These are phyloP conservation scores for Desmodus rotundus DNA, from an alignment of 2,113 vertebrate species.

Conservation along the genomic window DNA sequence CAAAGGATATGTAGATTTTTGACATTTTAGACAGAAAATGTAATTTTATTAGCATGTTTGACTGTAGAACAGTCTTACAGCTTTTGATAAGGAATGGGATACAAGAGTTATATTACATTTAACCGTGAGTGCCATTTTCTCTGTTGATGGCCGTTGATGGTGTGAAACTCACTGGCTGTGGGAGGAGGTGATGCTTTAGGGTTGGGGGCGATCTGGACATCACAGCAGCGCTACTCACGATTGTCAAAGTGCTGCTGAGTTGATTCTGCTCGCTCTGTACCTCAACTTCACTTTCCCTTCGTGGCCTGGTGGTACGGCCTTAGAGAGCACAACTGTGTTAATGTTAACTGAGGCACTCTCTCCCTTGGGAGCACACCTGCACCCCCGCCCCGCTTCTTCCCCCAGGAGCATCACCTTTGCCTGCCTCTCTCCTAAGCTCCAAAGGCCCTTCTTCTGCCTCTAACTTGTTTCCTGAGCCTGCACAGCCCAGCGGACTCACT, in stretches of 20 bases:
- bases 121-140: background rate
- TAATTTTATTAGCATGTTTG: conserved; percentile 6
- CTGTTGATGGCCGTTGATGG: background rate
- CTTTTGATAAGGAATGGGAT: background rate
- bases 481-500: too few relatives aligned
- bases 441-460: too few relatives aligned
- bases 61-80: background rate
- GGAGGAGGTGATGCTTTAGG: background rate
- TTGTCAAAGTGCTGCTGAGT: background rate
- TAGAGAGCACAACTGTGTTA: background rate
- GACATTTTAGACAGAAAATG: conserved; percentile 2
- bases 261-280: background rate
- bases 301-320: background rate
- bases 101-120: background rate
- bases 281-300: background rate
- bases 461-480: too few relatives aligned
- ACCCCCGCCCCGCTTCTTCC: too few relatives aligned
- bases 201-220: background rate
- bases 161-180: background rate
- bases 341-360: background rate
- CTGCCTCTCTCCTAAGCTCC: too few relatives aligned
- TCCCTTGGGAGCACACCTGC: too few relatives aligned
- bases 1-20: background rate
- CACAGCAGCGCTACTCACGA: background rate
- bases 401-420: too few relatives aligned